Evolutionary conservation across 2,797 vertebrate genomes (phyloP).

Genomic region (Premnoplex brunnescens): DNA sequence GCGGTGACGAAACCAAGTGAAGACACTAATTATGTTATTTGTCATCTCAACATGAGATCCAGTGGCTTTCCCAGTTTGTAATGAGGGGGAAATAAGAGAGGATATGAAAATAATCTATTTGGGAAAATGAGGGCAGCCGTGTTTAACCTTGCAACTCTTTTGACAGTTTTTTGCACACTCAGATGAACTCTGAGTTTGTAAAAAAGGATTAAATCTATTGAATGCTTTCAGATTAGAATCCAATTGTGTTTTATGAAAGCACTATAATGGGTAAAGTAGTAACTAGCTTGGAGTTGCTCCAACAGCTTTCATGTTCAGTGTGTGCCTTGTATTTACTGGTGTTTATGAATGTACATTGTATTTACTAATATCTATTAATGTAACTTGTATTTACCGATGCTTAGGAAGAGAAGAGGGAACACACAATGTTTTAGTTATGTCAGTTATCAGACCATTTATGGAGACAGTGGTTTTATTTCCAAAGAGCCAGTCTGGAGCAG

Average conservation of each 20-base stretch:
- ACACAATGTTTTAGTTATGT: rapidly evolving
- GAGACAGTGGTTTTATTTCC: not conserved
- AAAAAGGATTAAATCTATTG: not conserved
- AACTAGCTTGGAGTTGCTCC: not conserved
- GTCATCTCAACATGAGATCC: not conserved
- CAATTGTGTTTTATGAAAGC: not conserved
- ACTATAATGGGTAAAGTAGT: not conserved
- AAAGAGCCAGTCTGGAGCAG: not conserved
- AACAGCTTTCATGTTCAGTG: not conserved
- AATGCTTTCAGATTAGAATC: not conserved
- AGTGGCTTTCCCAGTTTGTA: not conserved
- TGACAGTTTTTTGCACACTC: not conserved
- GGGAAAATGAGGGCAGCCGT: not conserved
- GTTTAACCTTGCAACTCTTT: not conserved
- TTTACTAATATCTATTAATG: not conserved
- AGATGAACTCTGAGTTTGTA: not conserved
- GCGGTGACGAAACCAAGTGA: not conserved
- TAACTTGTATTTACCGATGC: too few relatives aligned
- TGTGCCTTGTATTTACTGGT: not conserved
- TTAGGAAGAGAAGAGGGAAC: not conserved
- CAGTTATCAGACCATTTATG: not conserved
- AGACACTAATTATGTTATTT: not conserved
- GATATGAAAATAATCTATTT: not conserved
- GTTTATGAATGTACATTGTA: not conserved
- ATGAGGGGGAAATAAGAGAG: not conserved